Conservation (phyloP, 2,113 vertebrate species). For the Mixornis gularis region DNA sequence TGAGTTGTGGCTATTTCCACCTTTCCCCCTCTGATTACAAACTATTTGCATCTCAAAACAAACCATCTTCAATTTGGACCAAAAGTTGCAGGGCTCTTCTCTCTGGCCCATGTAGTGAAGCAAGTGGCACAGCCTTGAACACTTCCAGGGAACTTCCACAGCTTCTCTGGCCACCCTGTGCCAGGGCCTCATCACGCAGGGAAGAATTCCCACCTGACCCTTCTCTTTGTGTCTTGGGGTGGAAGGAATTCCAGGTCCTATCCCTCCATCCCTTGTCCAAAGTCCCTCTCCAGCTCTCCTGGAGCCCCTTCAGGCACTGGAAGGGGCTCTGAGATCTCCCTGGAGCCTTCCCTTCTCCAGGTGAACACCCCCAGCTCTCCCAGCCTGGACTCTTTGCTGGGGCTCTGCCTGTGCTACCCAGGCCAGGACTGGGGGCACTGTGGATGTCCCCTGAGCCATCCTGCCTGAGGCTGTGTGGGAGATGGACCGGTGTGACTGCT, state of each 20-base stretch:
- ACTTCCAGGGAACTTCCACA: not conserved
- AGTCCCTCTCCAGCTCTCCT: not conserved
- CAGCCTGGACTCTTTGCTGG: not conserved
- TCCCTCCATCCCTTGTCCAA: not conserved
- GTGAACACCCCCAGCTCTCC: not conserved
- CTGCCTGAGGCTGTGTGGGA: not conserved
- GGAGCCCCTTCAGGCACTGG: not conserved
- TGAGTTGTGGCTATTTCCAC: slow-evolving; percentile 46
- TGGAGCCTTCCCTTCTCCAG: not conserved
- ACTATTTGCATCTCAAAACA: slow-evolving; percentile 66
- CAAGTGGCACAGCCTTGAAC: not conserved
- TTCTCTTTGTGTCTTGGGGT: not conserved
- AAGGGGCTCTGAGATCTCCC: not conserved
- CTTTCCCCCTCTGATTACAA: slow-evolving; percentile 63
- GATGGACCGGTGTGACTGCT: not conserved
- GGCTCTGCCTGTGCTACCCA: not conserved
- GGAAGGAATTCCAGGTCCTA: not conserved
- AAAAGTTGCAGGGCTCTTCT: slow-evolving; percentile 33
- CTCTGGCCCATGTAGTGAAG: not conserved
- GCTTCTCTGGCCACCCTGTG: not conserved
- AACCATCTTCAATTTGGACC: slow-evolving; percentile 57
- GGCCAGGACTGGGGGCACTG: not conserved
- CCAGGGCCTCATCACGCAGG: not conserved
- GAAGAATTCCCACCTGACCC: not conserved
- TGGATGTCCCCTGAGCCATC: not conserved